phyloP scores from a whole-genome alignment of 2,113 vertebrate species.

The Triplophysa dalaica region DNA sequence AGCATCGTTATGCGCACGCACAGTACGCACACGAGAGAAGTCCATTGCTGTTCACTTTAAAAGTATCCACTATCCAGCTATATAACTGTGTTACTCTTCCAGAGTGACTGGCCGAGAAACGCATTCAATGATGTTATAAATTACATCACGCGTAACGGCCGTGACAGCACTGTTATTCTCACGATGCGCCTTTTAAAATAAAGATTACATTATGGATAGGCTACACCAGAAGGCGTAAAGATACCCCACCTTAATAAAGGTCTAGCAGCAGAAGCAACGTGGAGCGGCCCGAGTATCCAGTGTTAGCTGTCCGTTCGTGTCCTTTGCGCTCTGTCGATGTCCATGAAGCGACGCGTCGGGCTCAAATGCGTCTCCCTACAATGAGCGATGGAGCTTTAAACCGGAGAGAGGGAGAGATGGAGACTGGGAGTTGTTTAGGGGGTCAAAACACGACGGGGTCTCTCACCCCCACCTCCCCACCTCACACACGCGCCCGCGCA shows the following conservation, averaged over 20 bases:
- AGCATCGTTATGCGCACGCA: background rate
- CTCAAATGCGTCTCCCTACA: conserved; percentile 47
- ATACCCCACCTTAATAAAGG: conserved; percentile 21
- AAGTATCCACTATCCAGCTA: background rate
- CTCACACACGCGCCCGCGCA: conserved; percentile 60
- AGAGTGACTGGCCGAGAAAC: background rate
- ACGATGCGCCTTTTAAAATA: background rate
- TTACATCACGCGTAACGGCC: background rate
- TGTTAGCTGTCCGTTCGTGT: conserved; percentile 36
- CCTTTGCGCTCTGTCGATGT: conserved; percentile 50
- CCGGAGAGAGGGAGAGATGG: conserved; percentile 57
- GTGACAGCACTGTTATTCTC: background rate
- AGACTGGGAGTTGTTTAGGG: conserved; percentile 73
- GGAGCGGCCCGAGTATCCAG: conserved; percentile 21
- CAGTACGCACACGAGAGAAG: background rate
- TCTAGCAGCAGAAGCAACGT: conserved; percentile 9
- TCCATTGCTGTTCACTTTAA: conserved; percentile 20
- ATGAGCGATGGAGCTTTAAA: conserved; percentile 55
- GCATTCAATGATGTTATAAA: background rate
- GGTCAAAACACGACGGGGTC: conserved; percentile 80
- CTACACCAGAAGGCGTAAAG: conserved; percentile 11
- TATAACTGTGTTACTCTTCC: conserved; percentile 2
- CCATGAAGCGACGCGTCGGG: conserved; percentile 54
- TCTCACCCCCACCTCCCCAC: conserved; percentile 65
- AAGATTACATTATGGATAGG: background rate